These are phyloP conservation scores for Chloromyia formosa DNA, from an alignment of 2,888 invertebrate genomes.

Conservation along the genomic window DNA sequence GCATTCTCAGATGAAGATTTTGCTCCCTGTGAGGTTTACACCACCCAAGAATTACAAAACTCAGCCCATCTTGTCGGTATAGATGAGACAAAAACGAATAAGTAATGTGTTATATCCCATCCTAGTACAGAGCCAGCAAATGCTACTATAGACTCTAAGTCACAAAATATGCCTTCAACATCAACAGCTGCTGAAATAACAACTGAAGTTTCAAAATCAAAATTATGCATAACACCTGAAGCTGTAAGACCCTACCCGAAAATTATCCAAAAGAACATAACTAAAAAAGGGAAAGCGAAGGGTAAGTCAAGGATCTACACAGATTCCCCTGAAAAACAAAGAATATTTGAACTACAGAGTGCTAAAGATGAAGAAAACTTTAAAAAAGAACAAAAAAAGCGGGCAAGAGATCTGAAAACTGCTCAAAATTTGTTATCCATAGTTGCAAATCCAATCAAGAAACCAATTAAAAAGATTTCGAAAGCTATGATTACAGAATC, in stretches of 20 bases:
- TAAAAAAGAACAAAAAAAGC: not conserved
- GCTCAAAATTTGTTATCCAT: not conserved
- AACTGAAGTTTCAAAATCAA: not conserved
- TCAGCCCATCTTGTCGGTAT: not conserved
- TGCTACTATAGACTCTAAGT: not conserved
- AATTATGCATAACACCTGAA: not conserved
- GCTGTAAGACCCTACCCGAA: not conserved
- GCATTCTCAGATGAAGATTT: slow-evolving; percentile 1
- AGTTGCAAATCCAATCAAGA: not conserved
- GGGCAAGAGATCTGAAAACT: not conserved
- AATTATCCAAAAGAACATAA: not conserved
- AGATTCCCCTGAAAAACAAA: not conserved
- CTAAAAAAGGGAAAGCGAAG: not conserved
- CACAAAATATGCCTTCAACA: not conserved
- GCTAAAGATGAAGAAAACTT: not conserved
- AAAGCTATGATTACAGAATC: too few relatives aligned
- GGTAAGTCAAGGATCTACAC: not conserved
- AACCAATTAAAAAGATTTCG: too few relatives aligned
- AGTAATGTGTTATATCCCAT: not conserved
- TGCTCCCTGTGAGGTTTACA: slow-evolving; percentile 13
- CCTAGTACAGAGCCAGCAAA: not conserved
- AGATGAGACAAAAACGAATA: not conserved
- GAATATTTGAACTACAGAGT: not conserved
- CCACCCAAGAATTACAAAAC: too few relatives aligned
- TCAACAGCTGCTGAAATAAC: not conserved